Conservation (phyloP, 2,797 vertebrate species). For the Limnodromus scolopaceus region DNA sequence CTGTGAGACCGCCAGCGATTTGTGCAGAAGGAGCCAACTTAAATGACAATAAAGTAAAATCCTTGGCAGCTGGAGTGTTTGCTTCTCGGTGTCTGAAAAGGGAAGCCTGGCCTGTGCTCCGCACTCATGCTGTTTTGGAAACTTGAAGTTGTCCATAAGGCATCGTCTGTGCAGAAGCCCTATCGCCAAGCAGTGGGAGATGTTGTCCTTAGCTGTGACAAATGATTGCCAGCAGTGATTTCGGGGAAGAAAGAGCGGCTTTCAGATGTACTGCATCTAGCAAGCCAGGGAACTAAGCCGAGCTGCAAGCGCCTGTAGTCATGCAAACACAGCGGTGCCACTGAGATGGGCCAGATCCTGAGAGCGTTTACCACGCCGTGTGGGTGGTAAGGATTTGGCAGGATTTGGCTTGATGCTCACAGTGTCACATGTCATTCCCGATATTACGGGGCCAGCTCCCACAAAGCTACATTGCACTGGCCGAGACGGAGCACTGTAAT, state of each 20-base stretch:
- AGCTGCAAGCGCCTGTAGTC: background rate
- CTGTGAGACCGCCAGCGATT: conserved; percentile 67
- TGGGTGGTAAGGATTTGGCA: too few species aligned
- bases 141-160: conserved; percentile 64
- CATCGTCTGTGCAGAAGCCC: conserved; percentile 45
- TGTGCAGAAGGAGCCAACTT: conserved; percentile 61
- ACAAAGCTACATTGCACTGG: background rate
- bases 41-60: conserved; percentile 80
- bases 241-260: conserved; percentile 50
- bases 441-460: background rate
- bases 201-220: conserved; percentile 61
- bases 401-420: background rate
- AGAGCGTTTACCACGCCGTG: background rate
- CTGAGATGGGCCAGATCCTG: background rate
- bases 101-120: conserved; percentile 27
- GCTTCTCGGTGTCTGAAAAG: conserved; percentile 48
- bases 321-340: background rate
- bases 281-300: background rate
- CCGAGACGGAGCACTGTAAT: background rate
- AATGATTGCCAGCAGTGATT: conserved; percentile 41
- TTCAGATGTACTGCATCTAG: background rate
- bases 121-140: conserved; percentile 72
- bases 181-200: conserved; percentile 52
- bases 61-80: conserved; percentile 71
- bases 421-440: background rate